A percentile compares a stretch with the other conserved stretches of the same genome.
phyloP scores from a whole-genome alignment of 2,113 vertebrate species.

The Cyanoderma ruficeps region DNA sequence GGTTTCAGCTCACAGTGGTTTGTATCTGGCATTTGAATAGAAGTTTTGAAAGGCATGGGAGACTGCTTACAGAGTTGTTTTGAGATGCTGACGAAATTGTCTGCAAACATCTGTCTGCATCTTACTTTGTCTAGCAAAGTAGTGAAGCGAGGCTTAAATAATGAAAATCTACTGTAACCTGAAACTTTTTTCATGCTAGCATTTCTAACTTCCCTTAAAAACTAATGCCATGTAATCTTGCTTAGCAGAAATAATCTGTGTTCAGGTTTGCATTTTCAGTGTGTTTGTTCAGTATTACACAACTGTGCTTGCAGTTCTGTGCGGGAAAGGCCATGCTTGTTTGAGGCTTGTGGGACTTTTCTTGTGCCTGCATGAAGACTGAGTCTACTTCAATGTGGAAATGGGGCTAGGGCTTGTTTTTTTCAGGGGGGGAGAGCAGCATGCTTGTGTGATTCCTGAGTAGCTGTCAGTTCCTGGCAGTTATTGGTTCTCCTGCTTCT shows the following conservation, averaged over 20 bases:
- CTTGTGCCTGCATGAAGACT: not conserved
- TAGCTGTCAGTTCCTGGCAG: not conserved
- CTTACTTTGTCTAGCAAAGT: not conserved
- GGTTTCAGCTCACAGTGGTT: not conserved
- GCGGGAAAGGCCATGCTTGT: not conserved
- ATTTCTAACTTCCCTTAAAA: not conserved
- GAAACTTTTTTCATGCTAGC: not conserved
- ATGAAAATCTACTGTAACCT: not conserved
- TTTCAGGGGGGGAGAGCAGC: not conserved
- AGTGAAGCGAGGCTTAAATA: not conserved
- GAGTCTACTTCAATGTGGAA: not conserved
- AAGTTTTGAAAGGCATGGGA: not conserved
- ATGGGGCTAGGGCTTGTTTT: not conserved
- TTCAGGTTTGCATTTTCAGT: not conserved
- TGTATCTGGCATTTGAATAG: not conserved
- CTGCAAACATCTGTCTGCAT: not conserved
- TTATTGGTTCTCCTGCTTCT: not conserved
- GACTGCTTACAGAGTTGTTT: not conserved
- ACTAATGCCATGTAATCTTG: not conserved
- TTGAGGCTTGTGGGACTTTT: not conserved
- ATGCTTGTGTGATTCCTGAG: not conserved
- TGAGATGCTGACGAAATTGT: not conserved
- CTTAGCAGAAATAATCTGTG: not conserved
- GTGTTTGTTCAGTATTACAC: not conserved
- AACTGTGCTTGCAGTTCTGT: not conserved